phyloP scores from a whole-genome alignment of 2,888 invertebrate species.

The Lysandra coridon region DNA sequence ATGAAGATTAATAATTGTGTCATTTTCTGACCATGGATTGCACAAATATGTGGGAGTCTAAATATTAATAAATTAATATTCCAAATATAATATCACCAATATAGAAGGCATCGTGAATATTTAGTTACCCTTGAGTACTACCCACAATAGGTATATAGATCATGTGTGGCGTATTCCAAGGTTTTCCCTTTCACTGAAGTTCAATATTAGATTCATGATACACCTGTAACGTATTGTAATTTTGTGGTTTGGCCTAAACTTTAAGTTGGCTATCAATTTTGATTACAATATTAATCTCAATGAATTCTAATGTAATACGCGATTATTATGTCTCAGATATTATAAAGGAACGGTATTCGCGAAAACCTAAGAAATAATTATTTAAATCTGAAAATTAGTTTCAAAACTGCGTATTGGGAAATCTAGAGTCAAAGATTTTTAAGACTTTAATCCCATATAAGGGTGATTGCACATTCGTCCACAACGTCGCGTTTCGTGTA shows the following conservation, averaged over 20 bases:
- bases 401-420: no score
- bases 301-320: no score
- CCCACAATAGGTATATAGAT: slow-evolving; percentile 13
- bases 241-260: not conserved
- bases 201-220: slow-evolving; percentile 10
- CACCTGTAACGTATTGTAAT: not conserved
- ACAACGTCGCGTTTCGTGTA: no score
- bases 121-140: slow-evolving; percentile 13
- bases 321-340: no score
- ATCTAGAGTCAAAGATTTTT: no score
- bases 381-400: no score
- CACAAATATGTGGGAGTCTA: not conserved
- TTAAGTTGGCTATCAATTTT: not conserved
- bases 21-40: slow-evolving; percentile 6
- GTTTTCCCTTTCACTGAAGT: slow-evolving; percentile 28
- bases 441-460: no score
- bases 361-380: no score
- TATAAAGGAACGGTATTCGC: no score
- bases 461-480: no score
- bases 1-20: not conserved
- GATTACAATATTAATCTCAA: not conserved
- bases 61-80: slow-evolving; percentile 14
- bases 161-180: slow-evolving; percentile 19
- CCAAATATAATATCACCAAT: slow-evolving; percentile 21
- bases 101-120: slow-evolving; percentile 19